Evolutionary conservation across 2,888 invertebrate species (phyloP), one percentile per base, ranked within the genome.

Genomic region (Eupithecia tripunctaria): DNA sequence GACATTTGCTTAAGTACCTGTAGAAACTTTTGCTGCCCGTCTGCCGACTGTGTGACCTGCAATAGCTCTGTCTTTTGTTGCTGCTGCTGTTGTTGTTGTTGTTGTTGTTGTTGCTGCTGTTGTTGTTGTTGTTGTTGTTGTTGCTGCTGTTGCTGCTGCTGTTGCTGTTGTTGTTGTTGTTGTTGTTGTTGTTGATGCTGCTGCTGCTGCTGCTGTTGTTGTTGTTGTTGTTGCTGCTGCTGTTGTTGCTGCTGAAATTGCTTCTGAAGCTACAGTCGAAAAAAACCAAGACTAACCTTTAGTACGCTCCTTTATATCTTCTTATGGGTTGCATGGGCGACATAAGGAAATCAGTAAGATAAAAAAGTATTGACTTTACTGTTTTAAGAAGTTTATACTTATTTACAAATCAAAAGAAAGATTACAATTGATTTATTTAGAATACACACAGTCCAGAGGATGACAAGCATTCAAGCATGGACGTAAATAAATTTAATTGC

Each of bases 21-120:
- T 73, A 94, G 84, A 82, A 91, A 94, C 76, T 94, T 94, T 76
- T 93, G 92, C 75, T 95, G 95, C 70, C 95, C 89, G 65, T 81
- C 84, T 78, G 89, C 68, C 80, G 82, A 89, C 47, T 90, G 90
- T 0, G 88, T 83, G 4, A 90, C 89, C 67, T 91, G 91, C n/a
- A 91, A 85, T 1, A 89, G 83, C 10, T 90, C 90, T 36, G 95
- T 21, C 51, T 51, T 51, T 21, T 51, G 91, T 1, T 91, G 88
- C 18, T 92, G 90, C 18, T 94, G 93, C 8, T 89, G 90, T 18
- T 95, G 77, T 29, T 78, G 79, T 25, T 79, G 79, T 68, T 74
- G 76, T 60, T 79, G 79, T 71, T 93, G 92, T 82, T 92, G 92
- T 51, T 91, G 84, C 91, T 92, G 91, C 0, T 91, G 88, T 14